Base-by-base conservation (phyloP, 2,113 vertebrate genomes). In the Oreotrochilus melanogaster region DNA sequence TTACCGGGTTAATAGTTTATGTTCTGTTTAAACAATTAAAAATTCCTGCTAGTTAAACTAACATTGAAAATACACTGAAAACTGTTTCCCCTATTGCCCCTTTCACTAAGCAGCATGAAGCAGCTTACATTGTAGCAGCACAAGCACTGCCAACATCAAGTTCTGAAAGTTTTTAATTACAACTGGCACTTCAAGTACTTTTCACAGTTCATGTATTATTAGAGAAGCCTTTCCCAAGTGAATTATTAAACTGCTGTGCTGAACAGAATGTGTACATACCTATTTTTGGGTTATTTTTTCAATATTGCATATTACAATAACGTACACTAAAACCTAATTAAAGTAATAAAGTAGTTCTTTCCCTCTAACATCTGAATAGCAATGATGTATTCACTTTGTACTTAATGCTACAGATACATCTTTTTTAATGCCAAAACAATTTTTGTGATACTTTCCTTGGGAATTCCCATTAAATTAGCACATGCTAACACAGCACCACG, bases 81-180 rank as follows among this genome's bases (percentile, higher is more conserved):
- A 37, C 25, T 66, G 76, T 78, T 53, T 89, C 64, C 66, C 56
- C 78, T 53, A 9, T 10, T 50, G 71, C 83, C 61, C 72, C 33
- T 64, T 92, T 78, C 78, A 81, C 83, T 84, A 86, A 80, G 58
- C 1, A 81, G 56, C 78, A 81, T 80, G 81, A 86, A 80, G 58
- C 1, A 81, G 56, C 75, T 73, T 51, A 71, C 53, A 9, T 60
- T 93, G 86, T 50, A 84, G 90, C 93, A 91, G 73, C 13, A 23
- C 48, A 37, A 71, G 73, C 30, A 27, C 70, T 89, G 95, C 83
- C 95, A 96, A 51, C 71, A 35, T 69, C 18, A 93, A 93, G 78
- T 81, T 92, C 74, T 91, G 82, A 78, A 95, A 95, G 85, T 91
- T 95, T 97, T 96, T 96, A 96, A 97, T 96, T 95, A 96, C 91